Evolutionary conservation across 2,888 invertebrate genomes (phyloP).

Genomic region (Acrobasis consociella): DNA sequence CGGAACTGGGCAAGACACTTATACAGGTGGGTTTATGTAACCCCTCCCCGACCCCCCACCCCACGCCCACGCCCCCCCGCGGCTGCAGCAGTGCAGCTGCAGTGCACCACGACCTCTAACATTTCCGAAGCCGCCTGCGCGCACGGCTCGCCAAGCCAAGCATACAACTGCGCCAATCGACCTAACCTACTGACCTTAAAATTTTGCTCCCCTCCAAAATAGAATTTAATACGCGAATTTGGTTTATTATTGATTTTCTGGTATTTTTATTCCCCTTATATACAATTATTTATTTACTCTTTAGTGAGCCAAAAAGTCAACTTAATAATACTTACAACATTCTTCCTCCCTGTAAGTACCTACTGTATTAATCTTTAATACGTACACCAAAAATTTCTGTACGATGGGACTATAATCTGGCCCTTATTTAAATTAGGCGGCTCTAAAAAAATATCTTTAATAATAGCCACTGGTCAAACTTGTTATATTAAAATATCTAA

Average conservation of each 20-base stretch:
- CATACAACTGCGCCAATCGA: slow-evolving; percentile 20
- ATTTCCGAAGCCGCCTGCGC: slow-evolving; percentile 43
- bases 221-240: neutral
- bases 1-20: slow-evolving; percentile 55
- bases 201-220: neutral
- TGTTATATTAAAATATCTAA: no score
- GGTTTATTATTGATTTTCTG: neutral
- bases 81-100: slow-evolving; percentile 50
- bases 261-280: neutral
- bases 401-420: no score
- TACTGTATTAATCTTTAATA: no score
- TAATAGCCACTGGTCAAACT: no score
- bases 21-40: slow-evolving; percentile 48
- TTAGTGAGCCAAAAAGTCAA: no score
- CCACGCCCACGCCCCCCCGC: slow-evolving; percentile 36
- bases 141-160: slow-evolving; percentile 5
- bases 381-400: no score
- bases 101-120: slow-evolving; percentile 67
- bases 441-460: no score
- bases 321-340: no score
- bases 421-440: no score
- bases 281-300: no score
- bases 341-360: no score
- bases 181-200: slow-evolving; percentile 25
- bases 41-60: slow-evolving; percentile 30